Percentiles rank a stretch among this genome's conserved stretches.
Conservation (phyloP, 2,888 invertebrate species). For the Rotaria magnacalcarata region DNA sequence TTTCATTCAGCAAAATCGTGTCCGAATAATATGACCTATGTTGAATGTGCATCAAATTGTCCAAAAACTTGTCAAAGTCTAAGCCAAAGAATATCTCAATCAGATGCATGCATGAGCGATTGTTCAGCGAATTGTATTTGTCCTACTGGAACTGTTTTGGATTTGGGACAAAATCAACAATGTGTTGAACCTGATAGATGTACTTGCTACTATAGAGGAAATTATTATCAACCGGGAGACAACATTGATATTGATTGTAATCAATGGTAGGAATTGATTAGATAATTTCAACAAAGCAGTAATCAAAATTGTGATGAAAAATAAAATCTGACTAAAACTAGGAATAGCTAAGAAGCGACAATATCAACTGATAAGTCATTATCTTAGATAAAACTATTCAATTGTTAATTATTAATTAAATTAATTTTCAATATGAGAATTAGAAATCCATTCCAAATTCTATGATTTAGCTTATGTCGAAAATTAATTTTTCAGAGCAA, state of each 20-base stretch:
- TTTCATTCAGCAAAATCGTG: slow-evolving; percentile 65
- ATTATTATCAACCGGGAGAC: slow-evolving; percentile 29
- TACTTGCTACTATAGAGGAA: slow-evolving; percentile 44
- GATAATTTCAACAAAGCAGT: too few species aligned
- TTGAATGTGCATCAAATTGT: slow-evolving; percentile 71
- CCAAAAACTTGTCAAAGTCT: slow-evolving; percentile 67
- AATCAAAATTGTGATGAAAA: too few species aligned
- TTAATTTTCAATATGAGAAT: too few species aligned
- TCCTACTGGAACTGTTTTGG: slow-evolving; percentile 36
- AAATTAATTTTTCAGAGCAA: too few species aligned
- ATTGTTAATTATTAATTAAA: too few species aligned
- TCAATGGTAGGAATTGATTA: slow-evolving; percentile 36
- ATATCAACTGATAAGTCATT: too few species aligned
- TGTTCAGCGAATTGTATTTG: slow-evolving; percentile 45
- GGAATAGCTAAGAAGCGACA: too few species aligned
- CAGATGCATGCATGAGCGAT: slow-evolving; percentile 35
- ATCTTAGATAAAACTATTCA: too few species aligned
- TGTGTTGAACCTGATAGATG: slow-evolving; percentile 39
- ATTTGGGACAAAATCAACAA: slow-evolving; percentile 39
- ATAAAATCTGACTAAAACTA: too few species aligned
- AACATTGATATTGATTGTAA: slow-evolving; percentile 42
- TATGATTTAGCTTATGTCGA: too few species aligned
- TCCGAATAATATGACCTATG: slow-evolving; percentile 71
- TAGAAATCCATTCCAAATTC: too few species aligned
- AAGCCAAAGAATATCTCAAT: slow-evolving; percentile 5